Base-by-base conservation (phyloP, 2,113 vertebrate species). In the Rhynchomys soricoides region DNA sequence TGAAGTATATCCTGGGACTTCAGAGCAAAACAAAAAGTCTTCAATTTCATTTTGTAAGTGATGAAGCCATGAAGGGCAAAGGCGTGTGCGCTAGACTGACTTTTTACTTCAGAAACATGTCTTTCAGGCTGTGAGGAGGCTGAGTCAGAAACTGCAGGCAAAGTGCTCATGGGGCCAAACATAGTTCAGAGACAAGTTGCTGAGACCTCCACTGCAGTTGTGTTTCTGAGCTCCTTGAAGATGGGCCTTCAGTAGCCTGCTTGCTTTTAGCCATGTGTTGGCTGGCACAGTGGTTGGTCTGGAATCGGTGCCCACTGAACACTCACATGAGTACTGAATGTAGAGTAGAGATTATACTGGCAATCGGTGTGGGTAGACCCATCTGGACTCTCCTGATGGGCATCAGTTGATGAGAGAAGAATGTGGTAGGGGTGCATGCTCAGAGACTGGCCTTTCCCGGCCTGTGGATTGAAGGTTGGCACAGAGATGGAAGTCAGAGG, bases 361-460 rank as follows among this genome's bases (percentile, higher is more conserved):
- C 29, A 81, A 50, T 13, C 62, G 43, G 16, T 16, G 55, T n/a
- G 43, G 40, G 31, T 22, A 1, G 48, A 9, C 6, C 70, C 16
- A 48, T 37, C 50, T 22, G 87, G 45, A 19, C 48, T 64, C 66
- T 79, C 24, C 77, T 55, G 55, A 52, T 8, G 68, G 82, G 37
- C 24, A 50, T 71, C 8, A 5, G 10, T 6, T n/a, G 24, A 50
- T 5, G 57, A n/a, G 21, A 45, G 31, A 29, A 92, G 9, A 71
- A 24, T 1, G 5, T 48, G 70, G 37, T 19, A 9, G 1, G 29
- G 1, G 0, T 64, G 37, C 62, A 9, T 11, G 0, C 26, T 71
- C 50, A 73, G 37, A 9, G 22, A 3, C 15, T 12, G 37, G 52
- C 29, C 83, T 19, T 59, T 62, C 79, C n/a, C 7, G 3, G 19